These are phyloP conservation scores for Turdus rufiventris DNA, from an alignment of 2,113 vertebrate species.

Conservation along the genomic window DNA sequence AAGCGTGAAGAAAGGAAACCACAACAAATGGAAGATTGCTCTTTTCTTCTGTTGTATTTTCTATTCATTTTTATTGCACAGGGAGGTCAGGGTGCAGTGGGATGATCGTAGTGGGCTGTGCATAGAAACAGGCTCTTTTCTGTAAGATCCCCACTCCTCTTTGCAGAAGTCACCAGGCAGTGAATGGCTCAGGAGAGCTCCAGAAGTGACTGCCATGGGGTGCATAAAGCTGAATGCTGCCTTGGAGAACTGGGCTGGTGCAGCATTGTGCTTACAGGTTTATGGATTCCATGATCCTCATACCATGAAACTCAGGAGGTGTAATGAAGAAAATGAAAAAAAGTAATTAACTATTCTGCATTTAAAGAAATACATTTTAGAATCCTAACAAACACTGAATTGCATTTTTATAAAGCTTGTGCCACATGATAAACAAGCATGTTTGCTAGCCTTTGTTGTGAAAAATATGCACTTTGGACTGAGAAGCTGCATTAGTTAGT, in stretches of 20 bases:
- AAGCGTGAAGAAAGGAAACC: background rate
- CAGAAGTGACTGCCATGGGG: background rate
- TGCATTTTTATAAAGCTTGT: background rate
- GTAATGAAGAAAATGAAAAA: background rate
- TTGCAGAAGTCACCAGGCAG: background rate
- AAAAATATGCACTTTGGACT: background rate
- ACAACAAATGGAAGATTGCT: background rate
- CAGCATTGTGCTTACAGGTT: background rate
- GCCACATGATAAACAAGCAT: background rate
- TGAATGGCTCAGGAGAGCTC: background rate
- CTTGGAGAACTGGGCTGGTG: background rate
- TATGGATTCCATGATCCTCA: background rate
- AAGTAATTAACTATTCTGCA: background rate
- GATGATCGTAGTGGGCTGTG: background rate
- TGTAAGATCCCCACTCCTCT: background rate
- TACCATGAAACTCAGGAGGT: background rate
- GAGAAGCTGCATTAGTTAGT: background rate
- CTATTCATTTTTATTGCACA: background rate
- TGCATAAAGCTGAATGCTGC: background rate
- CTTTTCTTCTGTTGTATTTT: background rate
- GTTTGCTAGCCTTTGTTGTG: background rate
- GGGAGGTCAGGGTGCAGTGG: background rate
- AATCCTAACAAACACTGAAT: background rate
- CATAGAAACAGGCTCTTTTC: background rate
- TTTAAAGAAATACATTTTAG: background rate